A percentile compares a stretch with the other conserved stretches of the same genome.
These are phyloP conservation scores for Rhagologus leucostigma DNA, from an alignment of 2,113 vertebrate genomes.

Conservation along the genomic window DNA sequence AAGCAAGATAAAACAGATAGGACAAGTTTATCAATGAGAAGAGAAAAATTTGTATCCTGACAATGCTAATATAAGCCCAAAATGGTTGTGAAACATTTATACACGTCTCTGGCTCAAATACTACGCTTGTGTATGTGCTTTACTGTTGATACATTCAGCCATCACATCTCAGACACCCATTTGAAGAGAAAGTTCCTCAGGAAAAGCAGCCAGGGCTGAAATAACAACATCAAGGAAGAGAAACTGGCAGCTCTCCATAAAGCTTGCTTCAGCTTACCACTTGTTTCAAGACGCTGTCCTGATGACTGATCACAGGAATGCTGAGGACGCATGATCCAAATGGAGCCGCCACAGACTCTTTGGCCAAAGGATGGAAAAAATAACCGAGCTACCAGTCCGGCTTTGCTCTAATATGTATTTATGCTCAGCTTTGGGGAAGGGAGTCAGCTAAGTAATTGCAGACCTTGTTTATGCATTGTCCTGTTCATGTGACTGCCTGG, in stretches of 20 bases:
- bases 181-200: background rate
- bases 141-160: background rate
- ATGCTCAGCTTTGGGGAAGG: background rate
- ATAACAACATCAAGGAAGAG: background rate
- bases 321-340: background rate
- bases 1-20: background rate
- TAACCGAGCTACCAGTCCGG: background rate
- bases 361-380: background rate
- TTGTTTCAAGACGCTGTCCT: background rate
- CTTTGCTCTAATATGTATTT: background rate
- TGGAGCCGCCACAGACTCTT: background rate
- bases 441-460: background rate
- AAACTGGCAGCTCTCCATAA: background rate
- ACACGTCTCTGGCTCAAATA: background rate
- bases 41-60: background rate
- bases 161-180: background rate
- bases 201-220: background rate
- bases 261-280: background rate
- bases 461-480: background rate
- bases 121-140: background rate
- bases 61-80: background rate
- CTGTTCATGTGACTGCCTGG: background rate
- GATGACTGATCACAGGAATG: background rate
- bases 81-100: background rate
- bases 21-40: background rate